Percentiles rank a stretch among this genome's conserved stretches.
These are phyloP conservation scores for Ochropacha duplaris DNA, from an alignment of 2,888 invertebrate species.

Conservation along the genomic window DNA sequence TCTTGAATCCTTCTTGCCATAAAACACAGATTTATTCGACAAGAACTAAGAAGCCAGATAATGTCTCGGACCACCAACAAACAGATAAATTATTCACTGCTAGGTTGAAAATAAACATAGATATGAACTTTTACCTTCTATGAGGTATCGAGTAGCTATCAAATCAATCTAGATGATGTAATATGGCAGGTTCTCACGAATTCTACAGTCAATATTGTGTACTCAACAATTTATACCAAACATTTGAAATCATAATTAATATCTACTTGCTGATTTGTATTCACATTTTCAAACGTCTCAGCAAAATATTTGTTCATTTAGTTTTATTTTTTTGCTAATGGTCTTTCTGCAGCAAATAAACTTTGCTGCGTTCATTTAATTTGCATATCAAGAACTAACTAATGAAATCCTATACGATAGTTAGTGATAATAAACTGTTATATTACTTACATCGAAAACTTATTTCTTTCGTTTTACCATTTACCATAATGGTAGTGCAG, in stretches of 20 bases:
- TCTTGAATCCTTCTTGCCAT: neutral
- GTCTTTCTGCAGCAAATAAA: too few relatives aligned
- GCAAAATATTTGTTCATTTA: neutral
- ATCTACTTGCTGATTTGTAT: neutral
- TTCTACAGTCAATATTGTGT: neutral
- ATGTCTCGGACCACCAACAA: neutral
- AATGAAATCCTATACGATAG: too few relatives aligned
- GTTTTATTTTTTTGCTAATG: too few relatives aligned
- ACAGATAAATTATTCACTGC: neutral
- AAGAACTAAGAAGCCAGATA: neutral
- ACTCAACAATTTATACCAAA: neutral
- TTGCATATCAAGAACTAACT: neutral
- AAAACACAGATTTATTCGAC: neutral
- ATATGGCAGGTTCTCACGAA: slow-evolving; percentile 1
- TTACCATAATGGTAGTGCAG: neutral
- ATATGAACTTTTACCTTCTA: neutral
- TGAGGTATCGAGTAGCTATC: neutral
- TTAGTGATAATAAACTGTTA: neutral
- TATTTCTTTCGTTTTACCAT: neutral
- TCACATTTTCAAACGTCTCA: neutral
- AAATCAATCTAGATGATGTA: neutral
- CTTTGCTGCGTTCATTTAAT: neutral
- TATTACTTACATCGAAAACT: neutral
- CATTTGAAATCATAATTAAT: neutral
- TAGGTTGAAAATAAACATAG: neutral